Conservation (phyloP, 2,888 invertebrate genomes). For the Schizaphis graminum region DNA sequence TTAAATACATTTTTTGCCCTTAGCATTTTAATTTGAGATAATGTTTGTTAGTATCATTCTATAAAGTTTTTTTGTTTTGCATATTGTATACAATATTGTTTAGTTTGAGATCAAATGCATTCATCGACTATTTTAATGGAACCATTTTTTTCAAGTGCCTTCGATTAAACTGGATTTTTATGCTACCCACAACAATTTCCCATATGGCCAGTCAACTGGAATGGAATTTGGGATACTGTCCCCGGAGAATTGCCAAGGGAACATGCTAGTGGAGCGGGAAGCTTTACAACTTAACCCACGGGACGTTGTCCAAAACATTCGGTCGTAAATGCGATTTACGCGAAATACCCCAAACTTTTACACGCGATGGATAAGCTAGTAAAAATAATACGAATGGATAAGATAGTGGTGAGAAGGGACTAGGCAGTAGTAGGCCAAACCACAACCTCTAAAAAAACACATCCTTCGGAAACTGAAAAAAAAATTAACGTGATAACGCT, state of each 20-base stretch:
- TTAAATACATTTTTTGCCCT: conserved; percentile 6
- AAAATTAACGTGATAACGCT: conserved; percentile 21
- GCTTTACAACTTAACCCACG: conserved; percentile 63
- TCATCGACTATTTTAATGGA: conserved; percentile 31
- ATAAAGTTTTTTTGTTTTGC: not conserved
- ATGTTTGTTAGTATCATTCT: not conserved
- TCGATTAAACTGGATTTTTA: conserved; percentile 61
- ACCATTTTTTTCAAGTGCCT: conserved; percentile 41
- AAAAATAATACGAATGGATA: conserved; percentile 57
- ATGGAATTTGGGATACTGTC: conserved; percentile 58
- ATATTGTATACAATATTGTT: not conserved
- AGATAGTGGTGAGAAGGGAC: conserved; percentile 30
- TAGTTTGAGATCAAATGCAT: not conserved
- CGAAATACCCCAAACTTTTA: conserved; percentile 59
- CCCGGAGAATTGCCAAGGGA: conserved; percentile 40
- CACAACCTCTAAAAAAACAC: conserved; percentile 12
- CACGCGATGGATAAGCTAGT: conserved; percentile 52
- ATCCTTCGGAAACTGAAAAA: not conserved
- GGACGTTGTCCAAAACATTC: conserved; percentile 62
- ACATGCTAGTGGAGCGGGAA: not conserved
- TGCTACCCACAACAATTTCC: conserved; percentile 50
- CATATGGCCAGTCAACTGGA: conserved; percentile 50
- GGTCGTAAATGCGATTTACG: conserved; percentile 64
- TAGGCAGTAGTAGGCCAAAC: not conserved
- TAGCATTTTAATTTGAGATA: conserved; percentile 28